A percentile compares a stretch with the other conserved stretches of the same genome.
Evolutionary conservation across 2,888 invertebrate genomes (phyloP).

Genomic region (Nipponacmea schrenckii): DNA sequence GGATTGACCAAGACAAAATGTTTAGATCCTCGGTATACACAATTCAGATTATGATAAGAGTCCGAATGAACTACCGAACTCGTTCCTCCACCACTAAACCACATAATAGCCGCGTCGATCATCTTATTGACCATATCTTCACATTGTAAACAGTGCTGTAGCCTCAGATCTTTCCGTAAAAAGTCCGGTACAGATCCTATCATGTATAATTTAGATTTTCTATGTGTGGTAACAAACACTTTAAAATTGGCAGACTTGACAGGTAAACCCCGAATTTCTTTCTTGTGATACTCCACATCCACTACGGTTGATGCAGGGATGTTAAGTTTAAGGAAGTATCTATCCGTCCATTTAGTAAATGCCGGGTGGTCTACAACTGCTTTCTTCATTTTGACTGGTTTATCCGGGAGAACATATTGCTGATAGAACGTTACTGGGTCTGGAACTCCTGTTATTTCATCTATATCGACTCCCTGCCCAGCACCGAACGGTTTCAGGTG

Average conservation of each 20-base stretch:
- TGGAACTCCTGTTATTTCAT: slow-evolving; percentile 41
- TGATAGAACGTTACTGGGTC: slow-evolving; percentile 50
- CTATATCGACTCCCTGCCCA: slow-evolving; percentile 48
- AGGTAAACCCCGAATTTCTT: slow-evolving; percentile 58
- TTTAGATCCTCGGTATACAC: slow-evolving; percentile 61
- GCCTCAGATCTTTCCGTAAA: slow-evolving; percentile 57
- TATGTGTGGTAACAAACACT: slow-evolving; percentile 60
- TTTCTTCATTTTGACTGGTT: slow-evolving; percentile 58
- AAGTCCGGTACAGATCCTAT: slow-evolving; percentile 59
- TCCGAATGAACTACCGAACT: slow-evolving; percentile 67
- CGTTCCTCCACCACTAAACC: slow-evolving; percentile 67
- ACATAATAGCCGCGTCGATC: slow-evolving; percentile 63
- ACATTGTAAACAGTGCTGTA: slow-evolving; percentile 63
- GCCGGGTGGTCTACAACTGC: slow-evolving; percentile 55
- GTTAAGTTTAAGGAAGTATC: slow-evolving; percentile 53
- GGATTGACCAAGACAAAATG: slow-evolving; percentile 62
- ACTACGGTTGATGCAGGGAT: slow-evolving; percentile 45
- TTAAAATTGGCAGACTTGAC: slow-evolving; percentile 49
- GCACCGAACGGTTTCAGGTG: slow-evolving; percentile 59
- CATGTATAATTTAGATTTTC: slow-evolving; percentile 59
- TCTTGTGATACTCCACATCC: slow-evolving; percentile 60
- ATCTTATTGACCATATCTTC: slow-evolving; percentile 41
- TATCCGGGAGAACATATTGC: slow-evolving; percentile 46
- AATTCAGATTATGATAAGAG: slow-evolving; percentile 65
- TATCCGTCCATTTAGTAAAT: slow-evolving; percentile 59